Base-by-base conservation (phyloP, 1,140 invertebrate species). In the Trichogramma pretiosum region DNA sequence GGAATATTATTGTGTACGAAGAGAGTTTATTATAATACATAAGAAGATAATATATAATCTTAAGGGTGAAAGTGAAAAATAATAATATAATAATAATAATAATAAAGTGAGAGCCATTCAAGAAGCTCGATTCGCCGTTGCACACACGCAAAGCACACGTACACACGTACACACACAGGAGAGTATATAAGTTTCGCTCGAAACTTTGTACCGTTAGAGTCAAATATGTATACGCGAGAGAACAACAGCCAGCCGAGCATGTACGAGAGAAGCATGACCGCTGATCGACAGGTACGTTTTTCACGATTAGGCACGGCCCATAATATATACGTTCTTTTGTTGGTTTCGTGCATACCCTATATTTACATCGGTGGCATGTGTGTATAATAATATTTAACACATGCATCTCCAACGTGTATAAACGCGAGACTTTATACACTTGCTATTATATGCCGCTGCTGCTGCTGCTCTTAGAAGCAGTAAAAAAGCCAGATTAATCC, bases 261-360 rank as follows among this genome's bases (percentile, higher is more conserved):
- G 69, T 70, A 70, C 59, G 64, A 66, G 46, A 64, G 63, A 59
- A 60, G 66, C 59, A 65, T 70, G 61, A 57, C 61, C 52, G 59
- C 60, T 52, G 65, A 69, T 50, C 60, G 64, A 50, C 67, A 70
- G 67, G 69, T 70, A 72, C 45, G 61, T 62, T 53, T 21, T 11
- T 19, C 24, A 7, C 24, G 24, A 11, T 11, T 28, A 7, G 24
- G 5, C 24, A 28, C n/a, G n/a, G n/a, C n/a, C n/a, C n/a, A n/a
- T n/a, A n/a, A n/a, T n/a, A n/a, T n/a, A 37, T 5, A 37, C 16
- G 14, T 5, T 37, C 3, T 16, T 33, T 11, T 33, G 4, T 40
- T 16, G 9, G 38, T 14, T 40, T 24, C 17, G n/a, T n/a, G n/a
- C n/a, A n/a, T n/a, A n/a, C 5, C 5, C 3, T 19, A 21, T n/a